Conservation (phyloP, 2,888 invertebrate genomes). For the Amaurobius ferox region DNA sequence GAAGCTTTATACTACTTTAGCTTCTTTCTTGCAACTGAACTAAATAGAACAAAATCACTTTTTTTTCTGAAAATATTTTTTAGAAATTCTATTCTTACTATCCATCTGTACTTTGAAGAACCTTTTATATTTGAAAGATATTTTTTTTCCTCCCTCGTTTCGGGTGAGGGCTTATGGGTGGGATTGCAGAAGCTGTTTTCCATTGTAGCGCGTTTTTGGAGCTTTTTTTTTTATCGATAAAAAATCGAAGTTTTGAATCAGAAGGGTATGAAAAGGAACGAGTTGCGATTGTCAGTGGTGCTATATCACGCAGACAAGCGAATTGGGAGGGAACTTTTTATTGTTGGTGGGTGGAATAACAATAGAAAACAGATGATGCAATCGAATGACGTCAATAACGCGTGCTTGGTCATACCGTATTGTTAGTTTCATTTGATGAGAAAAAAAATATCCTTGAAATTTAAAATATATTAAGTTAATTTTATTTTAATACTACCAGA, state of each 20-base stretch:
- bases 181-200: slow-evolving; percentile 24
- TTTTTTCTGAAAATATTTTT: neutral
- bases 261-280: slow-evolving; percentile 1
- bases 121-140: slow-evolving; percentile 27
- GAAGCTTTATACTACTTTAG: too few relatives aligned
- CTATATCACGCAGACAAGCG: neutral
- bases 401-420: neutral
- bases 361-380: slow-evolving; percentile 7
- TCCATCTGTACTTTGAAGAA: slow-evolving; percentile 49
- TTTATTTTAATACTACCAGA: too few relatives aligned
- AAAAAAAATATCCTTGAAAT: neutral
- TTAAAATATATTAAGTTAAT: too few relatives aligned
- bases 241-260: slow-evolving; percentile 17
- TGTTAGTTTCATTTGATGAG: neutral
- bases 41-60: neutral
- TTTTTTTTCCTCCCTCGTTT: neutral
- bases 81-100: slow-evolving; percentile 32
- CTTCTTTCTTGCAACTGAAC: neutral
- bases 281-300: slow-evolving; percentile 2
- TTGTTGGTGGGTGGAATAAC: neutral
- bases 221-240: slow-evolving; percentile 5
- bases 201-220: neutral
- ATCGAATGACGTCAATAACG: neutral
- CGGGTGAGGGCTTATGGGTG: slow-evolving; percentile 22
- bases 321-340: neutral